A percentile compares a stretch with the other conserved stretches of the same genome.
phyloP scores from a whole-genome alignment of 2,797 vertebrate genomes.

The Anableps anableps region DNA sequence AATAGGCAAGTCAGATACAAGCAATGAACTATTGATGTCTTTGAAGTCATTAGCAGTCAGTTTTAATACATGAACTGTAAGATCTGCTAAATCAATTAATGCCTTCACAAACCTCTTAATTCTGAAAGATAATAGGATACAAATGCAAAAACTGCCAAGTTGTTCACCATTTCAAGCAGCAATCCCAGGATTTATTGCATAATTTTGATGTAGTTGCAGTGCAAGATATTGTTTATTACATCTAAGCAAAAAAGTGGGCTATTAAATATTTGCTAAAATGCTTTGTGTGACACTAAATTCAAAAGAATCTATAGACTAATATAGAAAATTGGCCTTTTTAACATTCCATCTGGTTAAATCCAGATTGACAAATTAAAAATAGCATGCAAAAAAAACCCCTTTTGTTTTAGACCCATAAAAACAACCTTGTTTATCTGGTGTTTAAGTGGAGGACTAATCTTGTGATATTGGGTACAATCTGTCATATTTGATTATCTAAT shows the following conservation, averaged over 20 bases:
- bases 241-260: constrained; percentile 28
- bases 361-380: constrained; percentile 11
- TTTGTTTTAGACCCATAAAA: background rate
- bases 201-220: constrained; percentile 53
- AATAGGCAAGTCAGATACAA: constrained; percentile 49
- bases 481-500: background rate
- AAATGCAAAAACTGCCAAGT: constrained; percentile 53
- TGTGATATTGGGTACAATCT: background rate
- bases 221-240: constrained; percentile 57
- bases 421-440: background rate
- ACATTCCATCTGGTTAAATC: constrained; percentile 16
- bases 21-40: constrained; percentile 41
- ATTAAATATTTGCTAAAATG: background rate
- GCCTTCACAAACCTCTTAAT: constrained; percentile 36
- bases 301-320: constrained; percentile 20
- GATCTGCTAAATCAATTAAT: constrained; percentile 48
- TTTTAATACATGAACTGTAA: constrained; percentile 7
- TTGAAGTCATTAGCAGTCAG: constrained; percentile 35
- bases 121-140: constrained; percentile 49
- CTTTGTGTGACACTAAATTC: constrained; percentile 40
- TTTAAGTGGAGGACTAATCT: too few relatives aligned
- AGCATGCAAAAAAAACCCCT: constrained; percentile 2
- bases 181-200: constrained; percentile 51
- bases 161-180: constrained; percentile 29
- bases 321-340: background rate